Evolutionary conservation across 2,888 invertebrate species (phyloP).

Genomic region (Luperina nickerlii): DNA sequence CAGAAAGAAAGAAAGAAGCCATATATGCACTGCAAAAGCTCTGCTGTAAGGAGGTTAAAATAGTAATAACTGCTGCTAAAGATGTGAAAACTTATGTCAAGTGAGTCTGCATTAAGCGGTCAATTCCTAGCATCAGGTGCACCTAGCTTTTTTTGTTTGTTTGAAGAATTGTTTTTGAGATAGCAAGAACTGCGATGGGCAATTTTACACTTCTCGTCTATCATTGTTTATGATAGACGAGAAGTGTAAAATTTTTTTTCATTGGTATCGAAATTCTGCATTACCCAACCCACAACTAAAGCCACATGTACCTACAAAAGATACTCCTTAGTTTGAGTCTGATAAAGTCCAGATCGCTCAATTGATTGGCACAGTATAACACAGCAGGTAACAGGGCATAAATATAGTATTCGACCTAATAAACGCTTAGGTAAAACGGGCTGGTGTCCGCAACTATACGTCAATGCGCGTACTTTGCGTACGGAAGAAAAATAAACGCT

Average conservation of each 20-base stretch:
- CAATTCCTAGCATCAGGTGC: not conserved
- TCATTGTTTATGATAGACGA: no score
- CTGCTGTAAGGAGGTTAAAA: not conserved
- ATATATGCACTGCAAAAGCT: not conserved
- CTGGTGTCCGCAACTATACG: no score
- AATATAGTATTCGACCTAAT: not conserved
- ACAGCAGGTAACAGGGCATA: no score
- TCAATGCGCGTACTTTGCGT: no score
- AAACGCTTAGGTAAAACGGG: no score
- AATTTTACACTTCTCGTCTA: not conserved
- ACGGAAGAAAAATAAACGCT: no score
- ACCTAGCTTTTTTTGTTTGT: not conserved
- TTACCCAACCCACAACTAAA: not conserved
- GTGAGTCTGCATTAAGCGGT: not conserved
- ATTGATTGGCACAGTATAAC: not conserved
- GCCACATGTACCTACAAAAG: not conserved
- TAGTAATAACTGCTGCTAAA: not conserved
- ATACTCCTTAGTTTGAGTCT: not conserved
- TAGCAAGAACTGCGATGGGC: not conserved
- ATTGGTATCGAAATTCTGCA: not conserved
- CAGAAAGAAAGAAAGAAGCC: no score
- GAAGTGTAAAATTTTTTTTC: no score
- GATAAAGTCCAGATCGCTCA: not conserved
- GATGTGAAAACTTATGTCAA: not conserved
- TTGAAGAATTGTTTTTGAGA: not conserved